Evolutionary conservation across 2,888 invertebrate genomes (phyloP), one percentile per base, ranked within the genome.

Genomic region (Scaptomyza parva): DNA sequence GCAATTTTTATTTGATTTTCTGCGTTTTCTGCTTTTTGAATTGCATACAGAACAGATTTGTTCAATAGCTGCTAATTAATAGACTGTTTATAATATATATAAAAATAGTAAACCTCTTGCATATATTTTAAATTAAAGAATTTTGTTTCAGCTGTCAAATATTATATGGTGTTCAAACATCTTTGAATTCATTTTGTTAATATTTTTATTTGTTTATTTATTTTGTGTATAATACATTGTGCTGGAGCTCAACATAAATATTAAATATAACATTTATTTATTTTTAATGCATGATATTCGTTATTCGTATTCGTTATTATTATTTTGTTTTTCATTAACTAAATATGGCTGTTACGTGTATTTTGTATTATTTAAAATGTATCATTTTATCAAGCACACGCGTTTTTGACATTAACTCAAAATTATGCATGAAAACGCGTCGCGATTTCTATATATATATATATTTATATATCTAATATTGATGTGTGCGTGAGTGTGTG

Each of bases 81-180:
- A 20, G n/a, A n/a, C n/a, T n/a, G n/a, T n/a, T n/a, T n/a, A n/a
- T n/a, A n/a, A 53, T 52, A 41, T 54, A 24, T 59, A 35, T 51
- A 51, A 33, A 66, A 44, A 61, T 52, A 64, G 51, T 9, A 44
- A 47, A 59, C 50, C 51, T 50, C 48, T 39, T 28, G 33, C 24
- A 41, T 62, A 69, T 51, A 78, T 61, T 86, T 88, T 78, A 84
- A 86, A 84, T 86, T 71, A 84, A 81, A 86, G 88, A 84, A 84
- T 84, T 87, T 50, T 20, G 7, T 22, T 50, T 47, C 6, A 12
- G 11, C 50, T 54, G 18, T 51, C 40, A 58, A 44, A 50, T 14
- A 18, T 26, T n/a, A 1, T 37, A 17, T 55, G 48, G 48, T 47
- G 51, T 43, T 65, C 40, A 33, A 52, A 63, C 57, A 44, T 50